Conservation (phyloP, 1,140 invertebrate species). For the Tetramorium alpestre region DNA sequence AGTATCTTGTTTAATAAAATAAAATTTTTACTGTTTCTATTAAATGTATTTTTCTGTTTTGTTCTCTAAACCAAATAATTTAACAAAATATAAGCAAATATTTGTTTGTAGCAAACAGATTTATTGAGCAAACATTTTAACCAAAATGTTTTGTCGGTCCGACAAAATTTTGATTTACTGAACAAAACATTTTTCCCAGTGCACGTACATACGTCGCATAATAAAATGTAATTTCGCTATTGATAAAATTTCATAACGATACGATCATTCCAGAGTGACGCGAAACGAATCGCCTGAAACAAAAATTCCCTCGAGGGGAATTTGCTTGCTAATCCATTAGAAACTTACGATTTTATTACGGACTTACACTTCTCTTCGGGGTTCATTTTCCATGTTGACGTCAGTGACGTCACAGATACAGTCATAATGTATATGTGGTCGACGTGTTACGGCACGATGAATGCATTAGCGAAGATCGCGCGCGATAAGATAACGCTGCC, state of each 20-base stretch:
- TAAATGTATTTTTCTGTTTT: too few species aligned
- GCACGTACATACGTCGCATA: not conserved
- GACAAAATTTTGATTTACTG: too few species aligned
- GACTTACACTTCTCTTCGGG: not conserved
- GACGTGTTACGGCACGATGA: not conserved
- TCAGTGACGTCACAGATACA: too few species aligned
- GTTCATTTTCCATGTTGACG: not conserved
- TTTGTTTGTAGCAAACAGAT: too few species aligned
- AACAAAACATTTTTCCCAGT: too few species aligned
- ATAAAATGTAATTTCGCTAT: not conserved
- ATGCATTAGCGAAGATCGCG: constrained; percentile 8
- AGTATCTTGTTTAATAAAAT: too few species aligned
- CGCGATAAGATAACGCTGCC: constrained; percentile 25
- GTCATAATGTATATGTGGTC: too few species aligned
- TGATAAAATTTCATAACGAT: not conserved
- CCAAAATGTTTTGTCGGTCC: too few species aligned
- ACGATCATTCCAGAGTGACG: not conserved
- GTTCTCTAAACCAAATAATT: too few species aligned
- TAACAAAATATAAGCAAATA: too few species aligned
- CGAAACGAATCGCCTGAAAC: not conserved
- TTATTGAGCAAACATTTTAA: too few species aligned
- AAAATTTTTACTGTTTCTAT: too few species aligned
- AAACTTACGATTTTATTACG: not conserved
- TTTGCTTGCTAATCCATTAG: not conserved
- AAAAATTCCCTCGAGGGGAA: not conserved